phyloP scores from a whole-genome alignment of 1,140 invertebrate species.

The Pogonomyrmex californicus region DNA sequence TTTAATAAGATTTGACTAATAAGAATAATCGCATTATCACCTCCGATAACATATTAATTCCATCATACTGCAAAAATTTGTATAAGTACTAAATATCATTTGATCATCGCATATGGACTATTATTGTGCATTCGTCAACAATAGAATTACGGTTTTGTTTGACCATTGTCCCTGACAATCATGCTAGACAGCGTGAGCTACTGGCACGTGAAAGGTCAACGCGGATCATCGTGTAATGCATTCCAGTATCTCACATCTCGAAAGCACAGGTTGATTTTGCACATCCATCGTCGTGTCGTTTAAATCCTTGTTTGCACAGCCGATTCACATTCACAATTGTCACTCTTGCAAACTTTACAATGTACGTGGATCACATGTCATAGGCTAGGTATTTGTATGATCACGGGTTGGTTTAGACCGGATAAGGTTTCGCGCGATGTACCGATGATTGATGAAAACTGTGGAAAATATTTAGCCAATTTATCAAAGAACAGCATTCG shows the following conservation, averaged over 20 bases:
- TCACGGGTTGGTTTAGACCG: conserved; percentile 29
- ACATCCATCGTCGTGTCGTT: conserved; percentile 27
- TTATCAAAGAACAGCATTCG: neutral
- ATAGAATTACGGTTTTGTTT: conserved; percentile 42
- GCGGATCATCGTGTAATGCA: conserved; percentile 56
- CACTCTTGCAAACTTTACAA: conserved; percentile 35
- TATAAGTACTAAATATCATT: neutral
- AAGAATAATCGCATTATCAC: neutral
- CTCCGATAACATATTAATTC: neutral
- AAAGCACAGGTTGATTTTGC: conserved; percentile 14
- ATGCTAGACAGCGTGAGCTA: conserved; percentile 21
- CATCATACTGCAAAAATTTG: neutral
- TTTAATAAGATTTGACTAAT: neutral
- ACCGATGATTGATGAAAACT: neutral
- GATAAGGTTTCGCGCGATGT: conserved; percentile 35
- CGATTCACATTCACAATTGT: conserved; percentile 59
- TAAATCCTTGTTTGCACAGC: conserved; percentile 47
- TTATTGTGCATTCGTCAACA: conserved; percentile 14
- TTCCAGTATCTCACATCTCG: conserved; percentile 44
- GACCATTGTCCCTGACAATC: conserved; percentile 22
- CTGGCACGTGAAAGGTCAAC: conserved; percentile 58
- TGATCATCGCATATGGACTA: neutral
- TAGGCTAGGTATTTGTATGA: conserved; percentile 54
- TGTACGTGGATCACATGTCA: conserved; percentile 46
- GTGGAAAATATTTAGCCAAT: neutral